Base-by-base conservation (phyloP, 1,140 invertebrate species). In the Trichonephila inaurata region DNA sequence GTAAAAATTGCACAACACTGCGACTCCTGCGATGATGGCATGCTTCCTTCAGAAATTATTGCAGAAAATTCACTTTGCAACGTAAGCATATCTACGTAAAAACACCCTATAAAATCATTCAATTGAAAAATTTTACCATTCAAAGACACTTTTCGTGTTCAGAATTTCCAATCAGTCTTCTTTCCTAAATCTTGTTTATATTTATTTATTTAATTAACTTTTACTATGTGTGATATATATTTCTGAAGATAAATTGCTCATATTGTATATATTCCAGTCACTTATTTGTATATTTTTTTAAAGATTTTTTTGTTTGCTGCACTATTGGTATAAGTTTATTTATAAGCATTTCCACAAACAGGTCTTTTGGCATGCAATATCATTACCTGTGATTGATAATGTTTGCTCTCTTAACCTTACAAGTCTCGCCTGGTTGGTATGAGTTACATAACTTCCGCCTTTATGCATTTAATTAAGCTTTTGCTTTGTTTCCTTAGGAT, bases 101-200 rank as follows among this genome's bases (percentile, higher is more conserved):
- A 19, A 64, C 28, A 18, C 6, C 18, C 61, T 64, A 19, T 64
- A 21, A 64, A 18, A 21, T 18, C 62, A 64, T 21, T 64, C 21
- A 16, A 21, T 64, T 64, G 18, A 64, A 51, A 51, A 51, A 1
- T 12, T 51, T 12, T 10, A 51, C 10, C 51, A 51, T 51, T 51
- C 51, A 10, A 51, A 51, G 51, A 40, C 24, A 77, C 72, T 77
- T 77, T 64, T 28, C 72, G 33, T 77, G 72, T 19, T 40, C 14
- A 40, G 72, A 77, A 77, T 77, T 77, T 40, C 72, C 28, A 77
- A 77, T 77, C 33, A 77, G 72, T 33, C 51, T 51, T 33, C 28
- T 40, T 77, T 18, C 33, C 33, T 28, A 40, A 40, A 24, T 0
- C 66, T 77, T 77, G 24, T 28, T 28, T 77, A 24, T 33, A 40